A percentile compares a stretch with the other conserved stretches of the same genome.
phyloP scores from a whole-genome alignment of 2,888 invertebrate genomes.

The Latrodectus hesperus region DNA sequence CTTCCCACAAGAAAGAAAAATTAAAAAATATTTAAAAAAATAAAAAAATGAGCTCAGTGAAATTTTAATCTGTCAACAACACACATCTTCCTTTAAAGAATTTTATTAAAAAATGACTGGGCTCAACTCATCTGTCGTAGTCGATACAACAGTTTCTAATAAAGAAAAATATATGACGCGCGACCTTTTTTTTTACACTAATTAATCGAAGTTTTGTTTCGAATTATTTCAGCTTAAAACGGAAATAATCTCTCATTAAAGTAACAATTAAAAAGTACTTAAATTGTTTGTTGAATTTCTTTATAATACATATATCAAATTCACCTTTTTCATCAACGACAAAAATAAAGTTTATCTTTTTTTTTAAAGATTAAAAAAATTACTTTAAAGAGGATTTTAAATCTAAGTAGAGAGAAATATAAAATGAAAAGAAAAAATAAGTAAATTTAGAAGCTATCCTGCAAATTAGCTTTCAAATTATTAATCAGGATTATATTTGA shows the following conservation, averaged over 20 bases:
- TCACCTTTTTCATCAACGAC: too few relatives aligned
- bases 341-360: too few relatives aligned
- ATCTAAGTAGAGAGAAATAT: background rate
- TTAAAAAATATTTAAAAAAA: background rate
- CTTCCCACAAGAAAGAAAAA: conserved; percentile 22
- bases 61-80: conserved; percentile 51
- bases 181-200: background rate
- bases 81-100: conserved; percentile 34
- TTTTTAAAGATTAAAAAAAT: too few relatives aligned
- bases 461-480: too few relatives aligned
- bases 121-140: conserved; percentile 31
- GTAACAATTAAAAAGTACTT: background rate
- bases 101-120: conserved; percentile 32
- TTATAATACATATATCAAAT: too few relatives aligned
- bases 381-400: too few relatives aligned
- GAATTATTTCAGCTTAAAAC: background rate
- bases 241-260: conserved; percentile 7
- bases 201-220: conserved; percentile 17
- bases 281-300: too few relatives aligned
- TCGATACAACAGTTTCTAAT: conserved; percentile 1
- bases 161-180: background rate
- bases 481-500: too few relatives aligned
- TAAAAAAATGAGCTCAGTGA: conserved; percentile 4
- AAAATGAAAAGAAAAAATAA: background rate
- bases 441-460: too few relatives aligned